Base-by-base conservation (phyloP, 2,797 vertebrate species). In the Glyptemys insculpta region DNA sequence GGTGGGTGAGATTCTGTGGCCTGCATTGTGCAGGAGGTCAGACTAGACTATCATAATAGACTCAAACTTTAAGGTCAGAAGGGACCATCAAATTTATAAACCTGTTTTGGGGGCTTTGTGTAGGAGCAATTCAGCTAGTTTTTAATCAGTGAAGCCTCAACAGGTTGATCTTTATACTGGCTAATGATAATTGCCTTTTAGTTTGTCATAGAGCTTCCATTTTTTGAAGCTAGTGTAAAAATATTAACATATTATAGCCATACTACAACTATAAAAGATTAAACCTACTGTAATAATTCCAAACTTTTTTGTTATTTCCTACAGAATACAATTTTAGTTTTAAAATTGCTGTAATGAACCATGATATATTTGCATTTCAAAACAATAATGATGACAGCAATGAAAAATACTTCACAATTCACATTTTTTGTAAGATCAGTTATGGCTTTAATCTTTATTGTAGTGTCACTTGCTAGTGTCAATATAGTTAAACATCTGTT, bases 301-400 rank as follows among this genome's bases (percentile, higher is more conserved):
- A 68, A 53, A 41, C 3, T 34, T 57, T 21, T 5, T 83, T 83
- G 50, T 29, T 92, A 53, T 94, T 94, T 91, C 59, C 84, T 88
- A 57, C 4, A 81, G 37, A 92, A 79, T 74, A 96, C 90, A 85
- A 89, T 49, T 27, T 5, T 95, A 56, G 79, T 90, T 62, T 85
- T 85, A 94, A 91, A 80, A 88, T 21, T 94, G 53, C 9, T 80
- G 7, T 68, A 95, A 90, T 91, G 21, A 95, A 95, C 59, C 37
- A 84, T 57, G 80, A 88, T 91, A 10, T 14, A 37, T 97, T 96
- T 91, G n/a, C 87, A 97, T 91, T 95, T 96, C 90, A 93, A 92
- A 96, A 93, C 90, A 91, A 81, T 52, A 92, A 47, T 79, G 82
- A 84, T 81, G 90, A 91, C 4, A 93, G 19, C 72, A 92, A 52